Evolutionary conservation across 2,797 vertebrate genomes (phyloP).

Genomic region (Enteromius paludinosus): DNA sequence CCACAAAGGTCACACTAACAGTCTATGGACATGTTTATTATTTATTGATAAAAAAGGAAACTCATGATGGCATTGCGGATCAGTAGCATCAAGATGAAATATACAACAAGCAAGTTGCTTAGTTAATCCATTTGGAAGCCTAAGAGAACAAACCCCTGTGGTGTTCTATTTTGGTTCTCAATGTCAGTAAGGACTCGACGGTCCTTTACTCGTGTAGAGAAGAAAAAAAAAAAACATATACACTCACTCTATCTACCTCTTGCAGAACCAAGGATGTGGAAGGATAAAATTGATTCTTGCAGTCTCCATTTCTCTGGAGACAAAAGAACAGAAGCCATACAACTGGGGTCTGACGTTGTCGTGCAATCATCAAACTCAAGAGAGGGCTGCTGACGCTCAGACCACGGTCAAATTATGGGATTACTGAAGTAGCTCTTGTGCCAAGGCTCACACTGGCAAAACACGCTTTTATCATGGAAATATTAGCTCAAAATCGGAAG

Average conservation of each 20-base stretch:
- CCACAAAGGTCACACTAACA: background rate
- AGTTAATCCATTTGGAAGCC: background rate
- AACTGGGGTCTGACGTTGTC: constrained; percentile 34
- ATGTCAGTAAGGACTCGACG: background rate
- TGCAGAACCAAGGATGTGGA: constrained; percentile 11
- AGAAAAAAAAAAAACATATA: background rate
- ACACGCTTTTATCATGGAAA: constrained; percentile 43
- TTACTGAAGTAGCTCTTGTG: constrained; percentile 31
- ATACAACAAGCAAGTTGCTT: background rate
- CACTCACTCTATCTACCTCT: constrained; percentile 21
- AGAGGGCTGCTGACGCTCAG: constrained; percentile 11
- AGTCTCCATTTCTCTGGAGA: constrained; percentile 30
- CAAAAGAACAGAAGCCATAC: constrained; percentile 46
- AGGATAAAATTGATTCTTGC: constrained; percentile 9
- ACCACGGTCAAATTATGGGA: constrained; percentile 42
- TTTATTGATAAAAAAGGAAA: constrained; percentile 3
- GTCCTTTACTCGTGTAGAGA: constrained; percentile 12
- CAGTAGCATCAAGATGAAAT: background rate
- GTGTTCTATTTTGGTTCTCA: background rate
- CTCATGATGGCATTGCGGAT: background rate
- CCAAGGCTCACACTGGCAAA: constrained; percentile 24
- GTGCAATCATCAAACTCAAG: constrained; percentile 44
- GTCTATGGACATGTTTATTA: background rate
- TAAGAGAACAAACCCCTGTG: background rate
- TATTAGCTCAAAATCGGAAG: constrained; percentile 48